Evolutionary conservation across 2,113 vertebrate genomes (phyloP), one percentile per base, ranked within the genome.

Genomic region (Mormoops blainvillei): DNA sequence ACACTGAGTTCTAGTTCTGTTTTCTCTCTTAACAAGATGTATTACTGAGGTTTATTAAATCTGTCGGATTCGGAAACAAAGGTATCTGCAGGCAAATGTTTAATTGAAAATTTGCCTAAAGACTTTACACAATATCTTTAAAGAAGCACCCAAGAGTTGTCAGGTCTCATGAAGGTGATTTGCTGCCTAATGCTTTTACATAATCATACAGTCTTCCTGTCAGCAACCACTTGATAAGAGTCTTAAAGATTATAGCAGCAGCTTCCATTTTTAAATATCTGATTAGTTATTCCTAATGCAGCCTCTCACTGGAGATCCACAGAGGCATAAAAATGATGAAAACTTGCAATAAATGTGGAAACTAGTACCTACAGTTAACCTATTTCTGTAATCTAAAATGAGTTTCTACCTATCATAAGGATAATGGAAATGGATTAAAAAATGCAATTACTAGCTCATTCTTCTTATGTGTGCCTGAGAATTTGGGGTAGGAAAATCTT

Each of bases 1-100:
- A 45, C 38, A 54, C 41, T 58, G 65, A 50, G 38, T 63, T 96
- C n/a, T 94, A 50, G 28, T 92, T 94, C 67, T 71, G 8, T 77
- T 88, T 95, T 87, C 65, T 91, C 63, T n/a, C 36, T 87, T 82
- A 41, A 78, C 16, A 61, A 15, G 16, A 50, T 61, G 0, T 45
- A 54, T 87, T 84, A 48, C 20, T 78, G 52, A 92, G n/a, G 50
- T 78, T 81, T 89, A 85, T 89, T 92, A 82, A 71, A 58, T 82
- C 33, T 78, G 33, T 93, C 90, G 73, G 52, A 89, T 94, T 86
- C 43, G 71, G 63, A 94, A 96, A 65, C 58, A 58, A 70, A 71
- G 73, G 41, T 91, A 89, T n/a, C 82, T 92, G 45, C 28, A 89
- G 63, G 15, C 58, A 88, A 76, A 71, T 73, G 33, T 50, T 74